Conservation (phyloP, 1,140 invertebrate species). For the Seison nebaliae region DNA sequence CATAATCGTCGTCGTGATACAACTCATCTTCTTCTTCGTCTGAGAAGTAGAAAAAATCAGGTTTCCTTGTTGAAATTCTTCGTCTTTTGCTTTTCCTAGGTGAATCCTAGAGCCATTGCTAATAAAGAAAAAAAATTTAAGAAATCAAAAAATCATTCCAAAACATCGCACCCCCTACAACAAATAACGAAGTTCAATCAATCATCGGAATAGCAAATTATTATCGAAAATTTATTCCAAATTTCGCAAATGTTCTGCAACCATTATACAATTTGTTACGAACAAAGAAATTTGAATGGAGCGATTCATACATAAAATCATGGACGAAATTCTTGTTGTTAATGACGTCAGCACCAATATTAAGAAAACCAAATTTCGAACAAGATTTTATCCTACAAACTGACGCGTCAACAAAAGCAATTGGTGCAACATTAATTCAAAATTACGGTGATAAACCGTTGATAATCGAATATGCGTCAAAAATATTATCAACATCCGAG, state of each 20-base stretch:
- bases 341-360: slow-evolving; percentile 14
- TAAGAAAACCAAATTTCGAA: slow-evolving; percentile 16
- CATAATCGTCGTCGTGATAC: too few species aligned
- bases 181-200: too few species aligned
- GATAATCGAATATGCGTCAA: too few species aligned
- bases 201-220: slow-evolving; percentile 28
- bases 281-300: slow-evolving; percentile 19
- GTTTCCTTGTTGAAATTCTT: too few species aligned
- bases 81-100: too few species aligned
- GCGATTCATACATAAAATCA: slow-evolving; percentile 12
- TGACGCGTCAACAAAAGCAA: slow-evolving; percentile 14
- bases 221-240: slow-evolving; percentile 22
- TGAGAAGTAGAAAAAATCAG: too few species aligned
- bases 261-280: slow-evolving; percentile 23
- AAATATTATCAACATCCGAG: too few species aligned
- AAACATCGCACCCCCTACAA: too few species aligned
- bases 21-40: too few species aligned
- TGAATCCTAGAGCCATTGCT: too few species aligned
- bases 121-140: too few species aligned
- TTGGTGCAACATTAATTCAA: slow-evolving; percentile 6
- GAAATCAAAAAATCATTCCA: too few species aligned
- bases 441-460: background rate
- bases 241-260: slow-evolving; percentile 19
- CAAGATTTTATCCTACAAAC: slow-evolving; percentile 15
- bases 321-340: slow-evolving; percentile 14